Base-by-base conservation (phyloP, 2,797 vertebrate species). In the Hipposideros larvatus region DNA sequence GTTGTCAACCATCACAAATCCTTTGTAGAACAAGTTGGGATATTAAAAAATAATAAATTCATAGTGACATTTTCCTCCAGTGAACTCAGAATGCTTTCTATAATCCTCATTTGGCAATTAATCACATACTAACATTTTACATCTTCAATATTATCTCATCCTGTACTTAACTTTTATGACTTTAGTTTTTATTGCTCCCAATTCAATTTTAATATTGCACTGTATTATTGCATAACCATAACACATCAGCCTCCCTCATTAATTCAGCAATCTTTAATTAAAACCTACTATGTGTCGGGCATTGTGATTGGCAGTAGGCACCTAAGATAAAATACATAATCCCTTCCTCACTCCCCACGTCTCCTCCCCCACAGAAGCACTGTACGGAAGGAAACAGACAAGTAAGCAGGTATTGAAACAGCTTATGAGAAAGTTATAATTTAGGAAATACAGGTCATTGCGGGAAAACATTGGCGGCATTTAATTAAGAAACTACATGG, bases 11-110 rank as follows among this genome's bases (percentile, higher is more conserved):
- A 48, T 55, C 43, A 93, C 73, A 80, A 91, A 71, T 73, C 9
- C 28, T 96, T 91, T 79, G 48, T 65, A 74, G 55, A 86, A 92
- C 26, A 94, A 94, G 53, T 14, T 77, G 19, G 31, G 19, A 21
- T 65, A 92, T 75, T 82, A 94, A 95, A 93, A 75, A 92, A 65
- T 80, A 91, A 89, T 87, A 96, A 97, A 92, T 41, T 26, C 31
- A 34, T 10, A 73, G 15, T 74, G 70, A 66, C 53, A 92, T 71
- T 83, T 92, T 73, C 15, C 59, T 80, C n/a, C 43, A 78, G 7
- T 82, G 57, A 96, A 83, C 46, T 95, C 63, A 79, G 48, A 91
- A 80, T 34, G 28, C 53, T 94, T 95, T 85, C 61, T 92, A 37
- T 46, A 22, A 86, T 74, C 9, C 37, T 83, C 66, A 90, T 82